phyloP scores from a whole-genome alignment of 1,140 invertebrate species.

The Rhysida immarginata region DNA sequence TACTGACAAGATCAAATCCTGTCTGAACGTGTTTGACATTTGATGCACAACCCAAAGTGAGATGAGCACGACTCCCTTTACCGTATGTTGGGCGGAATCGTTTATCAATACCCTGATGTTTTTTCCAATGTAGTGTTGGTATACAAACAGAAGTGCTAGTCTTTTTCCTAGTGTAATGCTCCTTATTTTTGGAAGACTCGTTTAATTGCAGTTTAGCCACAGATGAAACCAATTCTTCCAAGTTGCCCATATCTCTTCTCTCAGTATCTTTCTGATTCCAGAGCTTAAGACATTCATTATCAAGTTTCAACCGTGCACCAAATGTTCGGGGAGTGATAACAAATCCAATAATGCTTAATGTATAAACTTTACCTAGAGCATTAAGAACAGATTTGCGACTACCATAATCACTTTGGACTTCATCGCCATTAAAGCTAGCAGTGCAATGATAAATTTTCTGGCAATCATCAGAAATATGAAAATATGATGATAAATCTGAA shows the following conservation, averaged over 20 bases:
- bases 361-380: conserved; percentile 12
- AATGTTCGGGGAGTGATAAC: conserved; percentile 19
- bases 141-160: neutral
- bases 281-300: conserved; percentile 13
- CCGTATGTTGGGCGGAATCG: conserved; percentile 9
- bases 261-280: conserved; percentile 18
- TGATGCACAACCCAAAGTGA: conserved; percentile 17
- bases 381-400: conserved; percentile 11
- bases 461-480: too few species aligned
- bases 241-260: neutral
- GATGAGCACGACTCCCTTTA: conserved; percentile 18
- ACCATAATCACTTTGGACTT: conserved; percentile 12
- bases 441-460: conserved; percentile 18
- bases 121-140: neutral
- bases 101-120: neutral
- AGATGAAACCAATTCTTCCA: neutral
- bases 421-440: conserved; percentile 9
- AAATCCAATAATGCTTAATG: conserved; percentile 17
- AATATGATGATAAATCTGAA: too few species aligned
- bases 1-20: conserved; percentile 18
- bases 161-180: neutral
- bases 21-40: conserved; percentile 15
- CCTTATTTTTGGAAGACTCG: neutral
- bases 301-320: conserved; percentile 16
- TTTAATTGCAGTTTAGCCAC: neutral